Base-by-base conservation (phyloP, 2,113 vertebrate genomes). In the Chloropsis hardwickii region DNA sequence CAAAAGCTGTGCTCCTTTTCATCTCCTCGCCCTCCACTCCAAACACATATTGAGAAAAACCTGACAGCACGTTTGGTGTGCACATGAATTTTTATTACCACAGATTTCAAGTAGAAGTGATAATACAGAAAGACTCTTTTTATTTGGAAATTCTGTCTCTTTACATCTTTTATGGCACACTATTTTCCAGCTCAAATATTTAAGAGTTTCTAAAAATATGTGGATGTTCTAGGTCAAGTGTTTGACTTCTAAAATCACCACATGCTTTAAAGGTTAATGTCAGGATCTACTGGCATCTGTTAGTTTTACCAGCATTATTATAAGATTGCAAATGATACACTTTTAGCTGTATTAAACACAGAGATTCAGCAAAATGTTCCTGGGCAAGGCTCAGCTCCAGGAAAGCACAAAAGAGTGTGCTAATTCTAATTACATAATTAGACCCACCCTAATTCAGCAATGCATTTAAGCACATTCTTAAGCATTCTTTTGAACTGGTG, bases 341-440 rank as follows among this genome's bases (percentile, higher is more conserved):
- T 78, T 93, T 57, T 33, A 92, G 33, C 42, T 70, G 20, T 37
- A 94, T 37, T 88, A 88, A 73, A 91, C 62, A 66, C 45, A 25
- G 21, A 90, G 22, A 82, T 73, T 83, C 51, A 83, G 54, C 51
- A 94, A 92, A 90, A 95, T 51, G 37, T 74, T 91, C 47, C 76
- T 48, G 37, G 48, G 67, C 87, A 88, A 94, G 66, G 58, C 57
- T 85, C 18, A 13, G 22, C 22, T 93, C 93, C 81, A 88, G 60
- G 31, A 93, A 94, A 90, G 37, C 47, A 88, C 39, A 80, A 85
- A 88, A 80, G 54, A 82, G 51, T 42, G 35, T 94, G 71, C 69
- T 92, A 83, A 88, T 66, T 95, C 91, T 83, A 94, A 96, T 85
- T 81, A 80, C 12, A 27, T 90, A 93, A 91, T 90, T 88, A 95